These are phyloP conservation scores for Holocentrus rufus DNA, from an alignment of 2,797 vertebrate species.

Conservation along the genomic window DNA sequence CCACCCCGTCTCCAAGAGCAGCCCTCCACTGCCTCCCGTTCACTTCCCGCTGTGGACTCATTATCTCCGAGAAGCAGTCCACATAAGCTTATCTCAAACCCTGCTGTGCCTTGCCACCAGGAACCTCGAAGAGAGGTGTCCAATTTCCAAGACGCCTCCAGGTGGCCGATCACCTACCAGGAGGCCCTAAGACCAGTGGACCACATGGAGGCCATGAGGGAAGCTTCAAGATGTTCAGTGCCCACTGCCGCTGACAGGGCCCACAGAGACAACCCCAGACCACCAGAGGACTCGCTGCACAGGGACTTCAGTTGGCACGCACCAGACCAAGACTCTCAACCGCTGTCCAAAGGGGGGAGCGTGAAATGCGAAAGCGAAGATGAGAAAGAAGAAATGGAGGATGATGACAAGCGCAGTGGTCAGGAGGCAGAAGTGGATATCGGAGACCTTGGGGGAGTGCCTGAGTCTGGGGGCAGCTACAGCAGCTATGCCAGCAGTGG, in stretches of 20 bases:
- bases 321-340: slow-evolving; percentile 31
- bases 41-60: slow-evolving; percentile 6
- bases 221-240: slow-evolving; percentile 10
- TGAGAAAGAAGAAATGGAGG: slow-evolving; percentile 11
- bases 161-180: slow-evolving; percentile 54
- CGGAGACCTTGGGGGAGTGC: slow-evolving; percentile 43
- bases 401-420: slow-evolving; percentile 7
- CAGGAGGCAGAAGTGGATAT: slow-evolving; percentile 52
- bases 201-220: slow-evolving; percentile 32
- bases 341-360: background rate
- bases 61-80: slow-evolving; percentile 30
- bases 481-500: slow-evolving; percentile 92
- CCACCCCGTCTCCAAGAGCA: background rate
- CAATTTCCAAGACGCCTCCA: slow-evolving; percentile 31
- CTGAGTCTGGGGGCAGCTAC: slow-evolving; percentile 83
- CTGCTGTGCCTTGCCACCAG: slow-evolving; percentile 15
- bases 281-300: slow-evolving; percentile 23
- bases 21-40: background rate
- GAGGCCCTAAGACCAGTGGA: slow-evolving; percentile 32
- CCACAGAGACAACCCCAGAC: slow-evolving; percentile 5
- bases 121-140: slow-evolving; percentile 45
- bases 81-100: slow-evolving; percentile 25
- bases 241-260: background rate
- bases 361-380: slow-evolving; percentile 5
- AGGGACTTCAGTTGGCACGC: slow-evolving; percentile 50